These are phyloP conservation scores for Dryobota labecula DNA, from an alignment of 2,888 invertebrate genomes.

Conservation along the genomic window DNA sequence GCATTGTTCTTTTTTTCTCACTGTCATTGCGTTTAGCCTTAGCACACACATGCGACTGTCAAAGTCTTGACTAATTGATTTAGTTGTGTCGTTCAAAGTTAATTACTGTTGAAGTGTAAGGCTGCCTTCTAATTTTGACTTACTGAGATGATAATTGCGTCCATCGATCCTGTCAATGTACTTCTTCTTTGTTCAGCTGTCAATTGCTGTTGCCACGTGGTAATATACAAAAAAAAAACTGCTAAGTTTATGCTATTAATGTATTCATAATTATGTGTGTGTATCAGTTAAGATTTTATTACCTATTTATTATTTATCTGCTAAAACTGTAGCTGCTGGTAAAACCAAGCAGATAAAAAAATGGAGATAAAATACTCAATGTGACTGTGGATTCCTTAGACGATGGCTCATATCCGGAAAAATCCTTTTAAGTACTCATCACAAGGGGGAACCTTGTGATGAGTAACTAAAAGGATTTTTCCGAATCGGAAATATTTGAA, in stretches of 20 bases:
- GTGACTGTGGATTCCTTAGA: not conserved
- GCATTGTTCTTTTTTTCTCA: slow-evolving; percentile 11
- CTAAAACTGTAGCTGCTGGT: not conserved
- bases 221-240: not conserved
- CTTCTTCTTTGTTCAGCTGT: not conserved
- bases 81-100: slow-evolving; percentile 36
- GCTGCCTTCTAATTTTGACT: not conserved
- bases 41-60: slow-evolving; percentile 20
- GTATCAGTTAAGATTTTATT: too few species aligned
- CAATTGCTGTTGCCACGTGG: not conserved
- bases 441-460: too few species aligned
- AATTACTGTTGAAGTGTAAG: slow-evolving; percentile 21
- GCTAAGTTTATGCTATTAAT: too few species aligned
- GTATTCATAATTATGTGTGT: too few species aligned
- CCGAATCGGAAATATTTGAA: not conserved
- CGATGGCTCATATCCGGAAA: too few species aligned
- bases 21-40: slow-evolving; percentile 38
- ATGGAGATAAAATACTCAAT: not conserved
- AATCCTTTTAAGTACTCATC: too few species aligned
- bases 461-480: not conserved
- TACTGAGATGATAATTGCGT: slow-evolving; percentile 4
- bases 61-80: slow-evolving; percentile 29
- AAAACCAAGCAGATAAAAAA: not conserved
- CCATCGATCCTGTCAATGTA: not conserved
- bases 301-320: not conserved